Percentiles rank a stretch among this genome's conserved stretches.
Conservation (phyloP, 2,888 invertebrate genomes). For the Tetranychus piercei region DNA sequence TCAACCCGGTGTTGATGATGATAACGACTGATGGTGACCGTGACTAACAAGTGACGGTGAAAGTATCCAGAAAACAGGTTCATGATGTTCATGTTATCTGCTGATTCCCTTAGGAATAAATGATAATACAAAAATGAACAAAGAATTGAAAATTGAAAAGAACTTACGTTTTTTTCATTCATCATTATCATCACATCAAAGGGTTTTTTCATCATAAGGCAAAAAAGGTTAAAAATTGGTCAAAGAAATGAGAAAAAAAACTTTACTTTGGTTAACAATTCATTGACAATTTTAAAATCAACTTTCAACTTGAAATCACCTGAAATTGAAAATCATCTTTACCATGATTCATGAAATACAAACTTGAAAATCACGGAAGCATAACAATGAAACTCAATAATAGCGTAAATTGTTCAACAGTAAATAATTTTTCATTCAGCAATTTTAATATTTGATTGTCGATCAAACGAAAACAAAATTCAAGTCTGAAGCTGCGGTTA, state of each 20-base stretch:
- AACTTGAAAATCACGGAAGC: not conserved
- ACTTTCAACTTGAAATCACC: not conserved
- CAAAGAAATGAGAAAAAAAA: not conserved
- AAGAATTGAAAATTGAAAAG: not conserved
- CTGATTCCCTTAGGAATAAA: not conserved
- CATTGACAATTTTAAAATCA: not conserved
- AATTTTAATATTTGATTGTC: no score
- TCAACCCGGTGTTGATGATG: not conserved
- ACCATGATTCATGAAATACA: not conserved
- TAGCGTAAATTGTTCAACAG: no score
- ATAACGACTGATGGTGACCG: not conserved
- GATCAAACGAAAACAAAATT: no score
- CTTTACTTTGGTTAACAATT: not conserved
- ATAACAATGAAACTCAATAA: not conserved
- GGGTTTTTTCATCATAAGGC: no score
- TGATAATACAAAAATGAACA: not conserved
- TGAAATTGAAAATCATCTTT: not conserved
- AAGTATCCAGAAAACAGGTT: not conserved
- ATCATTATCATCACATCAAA: no score
- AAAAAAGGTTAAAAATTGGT: not conserved
- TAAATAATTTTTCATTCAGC: no score
- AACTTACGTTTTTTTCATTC: no score
- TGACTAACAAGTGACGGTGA: not conserved
- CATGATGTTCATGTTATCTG: not conserved
- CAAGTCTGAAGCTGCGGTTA: no score